phyloP scores from a whole-genome alignment of 2,113 vertebrate genomes.

The Rattus norvegicus region GRCr8 NC_086022.1:59668501-59669000 shows the following conservation, averaged over 20 bases:
- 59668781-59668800: not conserved
- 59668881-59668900: not conserved
- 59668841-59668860: not conserved
- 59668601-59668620: not conserved
- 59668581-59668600: not conserved
- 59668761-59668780: not conserved
- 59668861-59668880: not conserved
- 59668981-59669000: slow-evolving; percentile 9
- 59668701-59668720: not conserved
- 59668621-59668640: not conserved
- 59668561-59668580: not conserved
- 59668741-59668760: not conserved
- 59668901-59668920: not conserved
- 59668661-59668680: not conserved
- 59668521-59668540: not conserved
- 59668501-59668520: not conserved
- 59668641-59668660: not conserved
- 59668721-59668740: not conserved
- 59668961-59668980: slow-evolving; percentile 37
- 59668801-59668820: not conserved
- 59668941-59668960: not conserved
- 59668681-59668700: too few relatives aligned
- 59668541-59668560: not conserved
- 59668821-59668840: not conserved
- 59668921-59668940: not conserved